Base-by-base conservation (phyloP, 2,888 invertebrate species). In the Drosophila meridionalis region DNA sequence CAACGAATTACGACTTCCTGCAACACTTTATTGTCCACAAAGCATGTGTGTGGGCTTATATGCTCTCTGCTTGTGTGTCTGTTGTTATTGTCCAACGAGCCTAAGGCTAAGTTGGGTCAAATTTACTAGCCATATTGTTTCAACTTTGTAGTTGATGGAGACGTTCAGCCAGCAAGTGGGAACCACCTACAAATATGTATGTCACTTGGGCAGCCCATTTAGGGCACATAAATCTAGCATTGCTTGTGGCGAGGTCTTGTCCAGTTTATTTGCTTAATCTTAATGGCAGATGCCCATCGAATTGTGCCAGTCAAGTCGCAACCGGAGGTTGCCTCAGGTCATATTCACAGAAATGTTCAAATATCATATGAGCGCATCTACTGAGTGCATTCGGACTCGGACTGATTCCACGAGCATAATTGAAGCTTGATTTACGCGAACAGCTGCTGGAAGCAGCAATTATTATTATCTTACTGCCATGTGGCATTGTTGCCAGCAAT, bases 81-180 rank as follows among this genome's bases (percentile, higher is more conserved):
- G 32, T 4, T 57, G 42, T 38, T 65, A 53, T 70, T 57, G 73
- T 55, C 32, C 40, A 58, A 30, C 34, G 11, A 9, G 74, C 78
- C 74, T 52, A 0, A 42, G 79, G 74, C 43, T 60, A 47, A 42
- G 57, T 45, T 40, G 34, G 40, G 32, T 66, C 67, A 70, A 70
- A 71, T 71, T 62, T 70, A 48, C 48, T 63, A 38, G 42, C 68
- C 80, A 68, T 73, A 62, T 74, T 74, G 80, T 76, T 65, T 73
- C 62, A 73, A 74, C 59, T 71, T 64, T 66, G 69, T 48, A 68
- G 50, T 57, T 69, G 75, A 79, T 76, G 56, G 50, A 71, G 68
- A 79, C 61, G 69, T 70, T 65, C 66, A 55, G 59, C 61, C 57
- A 61, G 56, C 48, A 64, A 59, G 45, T 43, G 55, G 59, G 38